Evolutionary conservation across 1,140 invertebrate species (phyloP).

Genomic region (Ostrea edulis): DNA sequence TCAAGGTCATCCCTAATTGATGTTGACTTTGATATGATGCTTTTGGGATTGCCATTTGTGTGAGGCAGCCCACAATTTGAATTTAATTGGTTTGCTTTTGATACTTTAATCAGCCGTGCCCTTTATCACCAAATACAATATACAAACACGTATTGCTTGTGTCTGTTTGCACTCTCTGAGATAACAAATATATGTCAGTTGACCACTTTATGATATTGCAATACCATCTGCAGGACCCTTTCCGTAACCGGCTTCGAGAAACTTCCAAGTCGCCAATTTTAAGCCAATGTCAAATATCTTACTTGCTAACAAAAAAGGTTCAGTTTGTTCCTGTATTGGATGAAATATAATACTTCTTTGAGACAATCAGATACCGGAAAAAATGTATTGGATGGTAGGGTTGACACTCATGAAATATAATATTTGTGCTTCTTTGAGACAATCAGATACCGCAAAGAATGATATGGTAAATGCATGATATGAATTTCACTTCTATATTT

Average conservation of each 20-base stretch:
- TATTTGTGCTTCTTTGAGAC: constrained; percentile 48
- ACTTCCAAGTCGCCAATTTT: constrained; percentile 75
- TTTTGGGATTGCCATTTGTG: no score
- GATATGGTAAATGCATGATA: constrained; percentile 51
- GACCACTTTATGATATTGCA: constrained; percentile 21
- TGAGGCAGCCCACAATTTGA: no score
- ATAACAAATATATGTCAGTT: no score
- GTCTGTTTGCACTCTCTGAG: no score
- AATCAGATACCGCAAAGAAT: constrained; percentile 55
- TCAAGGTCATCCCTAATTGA: no score
- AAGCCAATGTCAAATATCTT: constrained; percentile 43
- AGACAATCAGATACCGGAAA: constrained; percentile 52
- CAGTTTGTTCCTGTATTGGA: constrained; percentile 62
- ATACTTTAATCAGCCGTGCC: no score
- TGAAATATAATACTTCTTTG: constrained; percentile 58
- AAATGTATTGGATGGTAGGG: constrained; percentile 57
- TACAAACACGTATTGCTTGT: no score
- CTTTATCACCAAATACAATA: no score
- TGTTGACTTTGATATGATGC: no score
- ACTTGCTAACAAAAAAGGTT: constrained; percentile 44
- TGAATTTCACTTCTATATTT: constrained; percentile 56
- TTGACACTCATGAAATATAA: constrained; percentile 63
- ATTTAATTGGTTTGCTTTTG: no score
- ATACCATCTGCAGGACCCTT: constrained; percentile 31
- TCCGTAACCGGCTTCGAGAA: constrained; percentile 77